A percentile compares a stretch with the other conserved stretches of the same genome.
These are phyloP conservation scores for Xestoiulus laeticollis DNA, from an alignment of 2,888 invertebrate species.

Conservation along the genomic window DNA sequence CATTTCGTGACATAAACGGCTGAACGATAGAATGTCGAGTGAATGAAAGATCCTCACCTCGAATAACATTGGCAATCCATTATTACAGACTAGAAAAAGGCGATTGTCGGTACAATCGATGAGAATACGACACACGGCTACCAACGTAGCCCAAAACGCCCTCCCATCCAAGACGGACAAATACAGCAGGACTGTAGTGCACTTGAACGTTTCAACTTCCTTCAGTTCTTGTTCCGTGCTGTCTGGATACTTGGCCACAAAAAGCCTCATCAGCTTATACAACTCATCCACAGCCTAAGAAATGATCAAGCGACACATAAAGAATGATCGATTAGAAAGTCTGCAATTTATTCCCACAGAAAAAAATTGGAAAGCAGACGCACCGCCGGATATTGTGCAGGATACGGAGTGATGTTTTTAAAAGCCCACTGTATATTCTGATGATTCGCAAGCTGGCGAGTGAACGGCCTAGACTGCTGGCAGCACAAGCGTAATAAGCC, in stretches of 20 bases:
- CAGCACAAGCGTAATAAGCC: conserved; percentile 89
- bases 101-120: conserved; percentile 91
- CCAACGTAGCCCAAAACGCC: conserved; percentile 93
- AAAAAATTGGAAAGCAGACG: conserved; percentile 58
- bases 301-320: not conserved
- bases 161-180: conserved; percentile 88
- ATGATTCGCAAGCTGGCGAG: conserved; percentile 86
- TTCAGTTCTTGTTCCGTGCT: conserved; percentile 78
- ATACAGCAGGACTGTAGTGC: conserved; percentile 87
- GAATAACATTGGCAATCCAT: conserved; percentile 82
- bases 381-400: conserved; percentile 86
- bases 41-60: conserved; percentile 69
- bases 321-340: not conserved
- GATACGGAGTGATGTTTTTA: conserved; percentile 95
- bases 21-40: too few species aligned
- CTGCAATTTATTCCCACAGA: not conserved
- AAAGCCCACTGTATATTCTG: conserved; percentile 98
- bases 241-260: conserved; percentile 85
- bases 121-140: conserved; percentile 86
- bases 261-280: conserved; percentile 87
- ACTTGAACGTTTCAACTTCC: conserved; percentile 85
- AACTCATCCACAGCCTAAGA: conserved; percentile 85
- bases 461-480: conserved; percentile 85
- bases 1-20: too few species aligned
- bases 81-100: conserved; percentile 87